Percentiles rank a stretch among this genome's conserved stretches.
Evolutionary conservation across 1,140 invertebrate species (phyloP).

Genomic region (Saccostrea cuccullata): DNA sequence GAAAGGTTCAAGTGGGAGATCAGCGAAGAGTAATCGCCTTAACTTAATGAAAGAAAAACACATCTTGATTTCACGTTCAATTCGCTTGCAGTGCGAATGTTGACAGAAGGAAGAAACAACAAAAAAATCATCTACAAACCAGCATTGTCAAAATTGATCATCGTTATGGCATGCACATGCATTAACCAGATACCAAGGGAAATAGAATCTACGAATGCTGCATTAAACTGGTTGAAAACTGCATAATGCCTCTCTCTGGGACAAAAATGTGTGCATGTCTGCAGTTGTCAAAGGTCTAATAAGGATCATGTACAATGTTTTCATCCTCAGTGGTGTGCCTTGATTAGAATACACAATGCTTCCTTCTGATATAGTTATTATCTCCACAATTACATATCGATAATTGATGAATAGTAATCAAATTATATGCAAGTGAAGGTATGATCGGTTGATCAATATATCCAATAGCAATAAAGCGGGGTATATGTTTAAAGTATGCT

Average conservation of each 20-base stretch:
- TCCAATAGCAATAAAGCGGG: background rate
- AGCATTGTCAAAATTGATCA: background rate
- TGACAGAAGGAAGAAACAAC: background rate
- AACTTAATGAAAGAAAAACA: background rate
- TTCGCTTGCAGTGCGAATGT: background rate
- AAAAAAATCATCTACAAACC: background rate
- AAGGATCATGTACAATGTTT: background rate
- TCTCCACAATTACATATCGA: constrained; percentile 10
- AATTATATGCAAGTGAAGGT: background rate
- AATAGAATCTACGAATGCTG: background rate
- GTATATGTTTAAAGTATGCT: background rate
- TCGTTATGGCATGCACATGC: no score
- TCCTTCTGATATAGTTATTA: background rate
- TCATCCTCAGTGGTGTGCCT: background rate
- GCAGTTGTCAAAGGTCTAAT: background rate
- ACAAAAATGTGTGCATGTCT: background rate
- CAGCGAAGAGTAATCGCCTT: background rate
- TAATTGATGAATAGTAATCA: constrained; percentile 6
- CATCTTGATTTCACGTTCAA: background rate
- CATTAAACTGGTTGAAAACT: background rate
- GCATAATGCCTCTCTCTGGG: background rate
- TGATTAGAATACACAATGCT: background rate
- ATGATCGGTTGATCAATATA: background rate
- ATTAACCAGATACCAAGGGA: no score
- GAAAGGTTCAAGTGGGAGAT: background rate